phyloP scores from a whole-genome alignment of 1,140 invertebrate genomes.

The Megalopta genalis region DNA sequence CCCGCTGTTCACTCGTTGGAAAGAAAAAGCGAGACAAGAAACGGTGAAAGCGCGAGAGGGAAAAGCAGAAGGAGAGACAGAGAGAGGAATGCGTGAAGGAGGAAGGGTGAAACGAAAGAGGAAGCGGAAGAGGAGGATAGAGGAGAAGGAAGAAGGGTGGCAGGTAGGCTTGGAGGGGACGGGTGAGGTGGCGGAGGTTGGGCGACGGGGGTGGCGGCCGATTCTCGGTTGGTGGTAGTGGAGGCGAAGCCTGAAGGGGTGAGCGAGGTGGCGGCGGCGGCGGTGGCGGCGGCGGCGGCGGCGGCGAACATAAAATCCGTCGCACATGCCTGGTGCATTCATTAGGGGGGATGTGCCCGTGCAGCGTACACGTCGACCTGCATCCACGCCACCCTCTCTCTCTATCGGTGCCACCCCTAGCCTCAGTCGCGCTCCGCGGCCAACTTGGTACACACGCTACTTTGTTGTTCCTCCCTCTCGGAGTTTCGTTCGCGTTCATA shows the following conservation, averaged over 20 bases:
- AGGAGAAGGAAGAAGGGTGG: conserved; percentile 58
- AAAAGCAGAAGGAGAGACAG: conserved; percentile 38
- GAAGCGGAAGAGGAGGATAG: conserved; percentile 63
- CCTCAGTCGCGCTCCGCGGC: conserved; percentile 66
- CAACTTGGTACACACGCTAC: conserved; percentile 64
- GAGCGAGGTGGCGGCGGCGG: conserved; percentile 52
- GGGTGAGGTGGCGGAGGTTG: conserved; percentile 47
- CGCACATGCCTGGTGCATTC: conserved; percentile 80
- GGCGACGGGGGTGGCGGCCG: conserved; percentile 61
- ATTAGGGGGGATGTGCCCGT: conserved; percentile 79
- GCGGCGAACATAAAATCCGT: conserved; percentile 79
- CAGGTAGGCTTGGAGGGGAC: conserved; percentile 15
- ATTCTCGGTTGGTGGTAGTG: conserved; percentile 61
- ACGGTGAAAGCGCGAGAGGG: conserved; percentile 20
- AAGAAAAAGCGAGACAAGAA: conserved; percentile 27
- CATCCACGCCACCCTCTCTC: conserved; percentile 64
- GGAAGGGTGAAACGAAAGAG: conserved; percentile 61
- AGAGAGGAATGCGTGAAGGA: conserved; percentile 60
- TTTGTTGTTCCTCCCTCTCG: conserved; percentile 48
- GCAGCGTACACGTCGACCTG: conserved; percentile 75
- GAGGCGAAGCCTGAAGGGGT: conserved; percentile 67
- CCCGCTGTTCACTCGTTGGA: conserved; percentile 36
- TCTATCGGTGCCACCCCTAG: conserved; percentile 59
- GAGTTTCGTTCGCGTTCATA: conserved; percentile 30
- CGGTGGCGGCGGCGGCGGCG: conserved; percentile 63